Base-by-base conservation (phyloP, 2,888 invertebrate species). In the Drosophila siamana region DNA sequence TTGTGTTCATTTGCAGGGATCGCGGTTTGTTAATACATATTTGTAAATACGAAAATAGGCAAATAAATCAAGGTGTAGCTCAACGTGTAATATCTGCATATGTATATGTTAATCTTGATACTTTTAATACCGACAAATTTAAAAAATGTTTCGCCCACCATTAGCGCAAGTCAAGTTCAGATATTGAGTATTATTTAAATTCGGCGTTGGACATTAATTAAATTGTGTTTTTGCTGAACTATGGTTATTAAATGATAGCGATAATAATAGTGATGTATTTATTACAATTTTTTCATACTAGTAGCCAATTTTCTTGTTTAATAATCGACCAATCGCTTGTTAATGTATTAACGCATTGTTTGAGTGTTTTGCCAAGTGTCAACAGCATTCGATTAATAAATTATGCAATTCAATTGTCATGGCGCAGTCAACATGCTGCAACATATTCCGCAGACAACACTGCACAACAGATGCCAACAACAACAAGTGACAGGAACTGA, bases 311-410 rank as follows among this genome's bases (percentile, higher is more conserved):
- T 19, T 1, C 19, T 19, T 1, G 19, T 19, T 19, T 19, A 19
- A 2, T 19, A 19, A 19, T 19, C 1, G 19, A 19, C 19, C 19
- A 4, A 26, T 7, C 24, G 26, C 41, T 51, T 22, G 24, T 4
- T 33, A 15, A 24, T 11, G 5, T 41, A 9, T 13, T 22, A 5
- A 11, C 24, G 28, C 16, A 22, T 41, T 60, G 19, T 3, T 19
- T 3, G 19, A 54, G 28, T 40, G n/a, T 9, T 30, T 40, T 47
- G 69, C 46, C 59, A 57, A 62, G 57, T 83, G 83, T 88, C 83
- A 83, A 83, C 69, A 67, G 54, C 86, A 86, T 61, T 50, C 64
- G 52, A 72, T 83, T 74, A 83, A 83, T 83, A 88, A 88, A 88
- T 88, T 74, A 83, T 70, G 71, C 74, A 65, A 78, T 67, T 77